Evolutionary conservation across 2,888 invertebrate genomes (phyloP).

Genomic region (Coelinius sp.): DNA sequence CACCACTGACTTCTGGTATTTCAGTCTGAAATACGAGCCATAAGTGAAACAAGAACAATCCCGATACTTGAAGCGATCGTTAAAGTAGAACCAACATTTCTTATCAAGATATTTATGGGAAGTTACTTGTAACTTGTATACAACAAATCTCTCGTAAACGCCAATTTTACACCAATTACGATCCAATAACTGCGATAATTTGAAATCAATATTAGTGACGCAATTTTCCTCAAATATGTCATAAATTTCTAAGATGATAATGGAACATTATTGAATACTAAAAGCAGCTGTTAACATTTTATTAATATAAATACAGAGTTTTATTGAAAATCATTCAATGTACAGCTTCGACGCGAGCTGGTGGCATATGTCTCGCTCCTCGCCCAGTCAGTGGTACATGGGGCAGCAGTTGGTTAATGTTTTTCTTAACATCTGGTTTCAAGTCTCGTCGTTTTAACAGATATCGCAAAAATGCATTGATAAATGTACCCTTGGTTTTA

Average conservation of each 20-base stretch:
- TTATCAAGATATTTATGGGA: constrained; percentile 20
- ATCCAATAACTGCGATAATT: not conserved
- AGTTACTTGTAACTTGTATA: constrained; percentile 9
- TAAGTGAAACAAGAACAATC: constrained; percentile 8
- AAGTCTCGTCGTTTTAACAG: constrained; percentile 31
- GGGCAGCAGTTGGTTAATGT: constrained; percentile 39
- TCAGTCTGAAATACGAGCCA: not conserved
- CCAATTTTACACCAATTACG: constrained; percentile 7
- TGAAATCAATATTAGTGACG: not conserved
- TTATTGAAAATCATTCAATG: not conserved
- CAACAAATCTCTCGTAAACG: constrained; percentile 14
- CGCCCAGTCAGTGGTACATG: constrained; percentile 36
- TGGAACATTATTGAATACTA: not conserved
- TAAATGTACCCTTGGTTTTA: constrained; percentile 45
- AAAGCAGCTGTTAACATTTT: not conserved
- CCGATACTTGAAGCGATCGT: constrained; percentile 22
- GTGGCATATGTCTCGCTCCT: constrained; percentile 37
- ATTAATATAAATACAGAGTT: not conserved
- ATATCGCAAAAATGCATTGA: constrained; percentile 41
- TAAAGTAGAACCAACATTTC: constrained; percentile 19
- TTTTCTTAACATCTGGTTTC: constrained; percentile 6
- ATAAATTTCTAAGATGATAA: not conserved
- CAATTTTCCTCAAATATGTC: not conserved
- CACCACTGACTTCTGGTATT: constrained; percentile 18
- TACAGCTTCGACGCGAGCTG: not conserved